Evolutionary conservation across 2,113 vertebrate species (phyloP), one percentile per base, ranked within the genome.

Genomic region (Ictidomys tridecemlineatus): DNA sequence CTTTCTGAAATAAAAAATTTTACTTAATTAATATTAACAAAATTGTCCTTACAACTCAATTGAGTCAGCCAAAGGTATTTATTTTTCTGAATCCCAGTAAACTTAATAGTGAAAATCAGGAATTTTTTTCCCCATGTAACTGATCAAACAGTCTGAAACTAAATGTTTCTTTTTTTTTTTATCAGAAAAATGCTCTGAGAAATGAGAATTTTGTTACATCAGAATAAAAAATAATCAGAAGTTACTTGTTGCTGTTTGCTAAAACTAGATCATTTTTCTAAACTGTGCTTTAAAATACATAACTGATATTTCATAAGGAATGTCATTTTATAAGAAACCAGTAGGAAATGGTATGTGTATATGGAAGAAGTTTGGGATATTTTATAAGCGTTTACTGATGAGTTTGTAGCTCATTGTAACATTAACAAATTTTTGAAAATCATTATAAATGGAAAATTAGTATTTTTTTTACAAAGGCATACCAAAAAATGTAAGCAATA

Each of bases 61-160:
- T 85, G 73, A 73, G 39, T 73, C 22, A 69, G 22, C 70, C 39
- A 72, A 48, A 76, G 65, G 51, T 42, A 24, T 32, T 94, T 89
- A 61, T 80, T 94, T 97, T 96, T 93, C 69, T 93, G n/a, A 58
- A 79, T 89, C 5, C 22, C 85, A 14, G 14, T 63, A 94, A 58
- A 32, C 2, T 65, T 96, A 48, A 51, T 82, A 79, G 13, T 42
- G 65, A 96, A 63, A 80, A 61, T 58, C 22, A 90, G 61, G 42
- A 83, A 76, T 63, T 53, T 45, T 95, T 95, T 96, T 73, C 73
- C 73, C 61, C 17, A 7, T 32, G 26, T 83, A 73, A 28, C 32
- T 83, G 53, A 93, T 42, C 78, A 72, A 84, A 48, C 9, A 84
- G 16, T 42, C 3, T 74, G 5, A 42, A 82, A 89, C 11, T 56